A percentile compares a stretch with the other conserved stretches of the same genome.
Evolutionary conservation across 2,888 invertebrate genomes (phyloP).

Genomic region (Caenorhabditis sp.): DNA sequence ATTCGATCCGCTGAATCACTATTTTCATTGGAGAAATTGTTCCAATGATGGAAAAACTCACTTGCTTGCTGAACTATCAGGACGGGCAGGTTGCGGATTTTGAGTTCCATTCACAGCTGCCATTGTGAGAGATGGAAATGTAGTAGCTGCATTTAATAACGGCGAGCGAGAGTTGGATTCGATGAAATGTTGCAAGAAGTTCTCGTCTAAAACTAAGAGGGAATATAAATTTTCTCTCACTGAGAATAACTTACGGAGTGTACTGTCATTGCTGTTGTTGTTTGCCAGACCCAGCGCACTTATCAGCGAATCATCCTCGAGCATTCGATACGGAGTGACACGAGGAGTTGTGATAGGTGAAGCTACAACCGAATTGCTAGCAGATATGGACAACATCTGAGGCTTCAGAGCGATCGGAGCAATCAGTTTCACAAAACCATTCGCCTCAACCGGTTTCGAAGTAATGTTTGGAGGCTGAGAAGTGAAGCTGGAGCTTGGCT

Average conservation of each 20-base stretch:
- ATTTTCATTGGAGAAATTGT: background rate
- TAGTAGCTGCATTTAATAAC: background rate
- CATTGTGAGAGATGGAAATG: conserved; percentile 44
- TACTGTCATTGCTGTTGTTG: conserved; percentile 60
- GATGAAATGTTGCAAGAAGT: conserved; percentile 72
- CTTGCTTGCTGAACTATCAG: conserved; percentile 70
- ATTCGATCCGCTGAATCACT: conserved; percentile 65
- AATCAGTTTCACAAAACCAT: conserved; percentile 45
- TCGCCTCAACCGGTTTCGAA: conserved; percentile 42
- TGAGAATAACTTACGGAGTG: conserved; percentile 47
- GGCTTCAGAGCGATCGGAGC: conserved; percentile 76
- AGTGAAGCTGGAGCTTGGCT: conserved; percentile 31
- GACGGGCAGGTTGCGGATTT: conserved; percentile 29
- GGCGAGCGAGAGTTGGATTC: conserved; percentile 73
- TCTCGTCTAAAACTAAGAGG: conserved; percentile 14
- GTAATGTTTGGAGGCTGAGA: conserved; percentile 35
- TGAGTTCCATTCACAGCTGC: conserved; percentile 17
- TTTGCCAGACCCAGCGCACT: conserved; percentile 54
- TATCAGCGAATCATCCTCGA: conserved; percentile 64
- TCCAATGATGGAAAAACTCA: conserved; percentile 22
- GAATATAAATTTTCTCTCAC: background rate
- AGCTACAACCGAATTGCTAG: conserved; percentile 60
- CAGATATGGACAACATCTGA: conserved; percentile 62
- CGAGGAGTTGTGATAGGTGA: conserved; percentile 75
- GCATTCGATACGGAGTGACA: conserved; percentile 65